A percentile compares a stretch with the other conserved stretches of the same genome.
Conservation (phyloP, 1,140 invertebrate species). For the Brachionus manjavacas region DNA sequence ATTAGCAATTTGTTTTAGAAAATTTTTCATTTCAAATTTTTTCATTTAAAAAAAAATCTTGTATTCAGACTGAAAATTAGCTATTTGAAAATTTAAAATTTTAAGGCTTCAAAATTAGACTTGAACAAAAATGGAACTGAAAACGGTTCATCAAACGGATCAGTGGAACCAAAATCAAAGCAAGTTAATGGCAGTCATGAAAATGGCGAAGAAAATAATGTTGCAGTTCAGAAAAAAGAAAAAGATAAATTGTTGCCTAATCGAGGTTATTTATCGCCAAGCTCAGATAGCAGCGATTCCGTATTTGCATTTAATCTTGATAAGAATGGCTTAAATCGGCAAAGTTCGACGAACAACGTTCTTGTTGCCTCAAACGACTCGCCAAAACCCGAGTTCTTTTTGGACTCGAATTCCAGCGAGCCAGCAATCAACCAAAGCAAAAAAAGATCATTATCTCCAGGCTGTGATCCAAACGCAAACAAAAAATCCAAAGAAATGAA, state of each 20-base stretch:
- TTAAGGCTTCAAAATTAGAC: neutral
- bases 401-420: neutral
- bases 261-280: constrained; percentile 25
- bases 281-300: constrained; percentile 21
- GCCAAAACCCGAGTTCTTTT: neutral
- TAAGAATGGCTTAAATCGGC: neutral
- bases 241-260: constrained; percentile 3
- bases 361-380: neutral
- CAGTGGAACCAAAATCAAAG: neutral
- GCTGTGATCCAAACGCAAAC: neutral
- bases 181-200: neutral
- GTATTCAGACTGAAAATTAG: too few relatives aligned
- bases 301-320: neutral
- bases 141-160: neutral
- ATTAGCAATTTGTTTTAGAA: too few relatives aligned
- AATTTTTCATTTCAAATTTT: too few relatives aligned
- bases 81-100: neutral
- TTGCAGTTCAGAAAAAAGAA: neutral
- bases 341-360: neutral
- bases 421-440: neutral
- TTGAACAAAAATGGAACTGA: neutral
- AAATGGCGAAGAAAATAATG: neutral
- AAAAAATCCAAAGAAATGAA: constrained; percentile 21
- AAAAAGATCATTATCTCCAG: constrained; percentile 12
- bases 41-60: too few relatives aligned